Conservation (phyloP, 2,113 vertebrate species). For the Propithecus coquereli region DNA sequence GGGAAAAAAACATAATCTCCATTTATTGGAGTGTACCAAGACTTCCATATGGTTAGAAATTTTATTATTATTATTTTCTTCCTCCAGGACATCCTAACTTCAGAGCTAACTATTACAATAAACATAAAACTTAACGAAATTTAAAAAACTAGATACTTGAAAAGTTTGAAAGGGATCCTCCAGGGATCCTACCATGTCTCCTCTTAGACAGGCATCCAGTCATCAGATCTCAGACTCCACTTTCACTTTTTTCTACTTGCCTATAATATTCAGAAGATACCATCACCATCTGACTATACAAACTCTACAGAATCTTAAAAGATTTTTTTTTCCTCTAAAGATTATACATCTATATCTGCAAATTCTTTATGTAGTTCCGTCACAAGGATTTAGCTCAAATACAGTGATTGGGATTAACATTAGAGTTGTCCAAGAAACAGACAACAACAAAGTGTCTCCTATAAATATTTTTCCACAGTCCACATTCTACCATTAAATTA, state of each 20-base stretch:
- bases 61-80: not conserved
- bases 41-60: not conserved
- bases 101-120: not conserved
- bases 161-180: slow-evolving; percentile 28
- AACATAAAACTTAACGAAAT: not conserved
- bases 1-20: not conserved
- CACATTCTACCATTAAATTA: slow-evolving; percentile 8
- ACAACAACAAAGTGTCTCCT: not conserved
- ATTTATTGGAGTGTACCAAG: not conserved
- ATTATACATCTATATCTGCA: not conserved
- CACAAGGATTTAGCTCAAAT: not conserved
- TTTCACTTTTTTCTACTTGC: not conserved
- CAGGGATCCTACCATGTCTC: not conserved
- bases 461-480: slow-evolving; percentile 33
- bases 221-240: not conserved
- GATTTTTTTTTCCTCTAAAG: not conserved
- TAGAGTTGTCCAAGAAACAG: not conserved
- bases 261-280: not conserved
- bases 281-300: not conserved
- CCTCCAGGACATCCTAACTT: not conserved
- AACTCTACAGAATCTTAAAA: not conserved
- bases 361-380: not conserved
- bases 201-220: not conserved
- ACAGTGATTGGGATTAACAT: not conserved
- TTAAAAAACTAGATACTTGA: not conserved